Base-by-base conservation (phyloP, 2,113 vertebrate species). In the Zosterops lateralis region DNA sequence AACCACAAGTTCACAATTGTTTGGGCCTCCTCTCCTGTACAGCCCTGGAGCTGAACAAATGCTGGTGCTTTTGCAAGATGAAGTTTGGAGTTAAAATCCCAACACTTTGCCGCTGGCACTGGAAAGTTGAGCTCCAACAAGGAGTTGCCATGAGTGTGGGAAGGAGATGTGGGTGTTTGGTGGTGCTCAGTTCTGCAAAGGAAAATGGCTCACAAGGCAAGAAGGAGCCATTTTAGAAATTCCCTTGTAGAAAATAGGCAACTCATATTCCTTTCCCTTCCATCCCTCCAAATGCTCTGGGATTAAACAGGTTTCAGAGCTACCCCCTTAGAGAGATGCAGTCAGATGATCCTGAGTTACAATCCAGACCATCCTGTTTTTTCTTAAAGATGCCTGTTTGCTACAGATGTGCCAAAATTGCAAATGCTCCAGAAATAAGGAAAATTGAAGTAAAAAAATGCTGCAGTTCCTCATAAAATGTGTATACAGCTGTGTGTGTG, bases 1-100 rank as follows among this genome's bases (percentile, higher is more conserved):
- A 85, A 95, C 96, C 94, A 34, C 94, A 95, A 95, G 85, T 95
- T 95, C 95, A 95, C 86, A 47, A 94, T 97, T 96, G 95, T 96
- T 83, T 92, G 8, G 66, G 80, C 73, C 76, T 64, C 53, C 0
- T 70, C 22, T 61, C 28, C 74, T 90, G 34, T 56, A 75, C 84
- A 66, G 8, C 36, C 12, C 38, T 5, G 47, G 74, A 84, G n/a
- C 75, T 73, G 84, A 89, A 79, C 42, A 66, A 87, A 58, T 1
- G 21, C 66, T 42, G 45, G 22, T 11, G 56, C 32, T 12, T 70
- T 84, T 85, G 71, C 54, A 51, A 62, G 47, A 16, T 67, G 38
- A 72, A 76, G 40, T n/a, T 32, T 28, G 38, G 70, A 72, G 48
- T 47, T 76, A n/a, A 79, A 83, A 58, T 84, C 47, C 73, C 15